phyloP scores from a whole-genome alignment of 2,113 vertebrate species.

The Triplophysa rosa region DNA sequence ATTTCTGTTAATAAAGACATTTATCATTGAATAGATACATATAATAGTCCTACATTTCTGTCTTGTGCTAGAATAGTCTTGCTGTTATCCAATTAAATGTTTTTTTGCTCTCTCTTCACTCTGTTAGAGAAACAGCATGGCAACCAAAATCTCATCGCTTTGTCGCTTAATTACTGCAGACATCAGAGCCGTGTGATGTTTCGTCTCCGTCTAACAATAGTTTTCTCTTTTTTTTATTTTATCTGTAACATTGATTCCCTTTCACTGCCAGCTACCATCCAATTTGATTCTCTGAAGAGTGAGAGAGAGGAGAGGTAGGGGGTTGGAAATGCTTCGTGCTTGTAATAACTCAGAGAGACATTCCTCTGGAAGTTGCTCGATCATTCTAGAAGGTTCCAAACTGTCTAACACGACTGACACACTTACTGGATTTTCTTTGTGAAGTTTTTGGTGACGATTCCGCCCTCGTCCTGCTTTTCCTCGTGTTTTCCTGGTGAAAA shows the following conservation, averaged over 20 bases:
- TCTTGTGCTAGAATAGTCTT: background rate
- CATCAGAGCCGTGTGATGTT: slow-evolving; percentile 43
- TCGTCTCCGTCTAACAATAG: slow-evolving; percentile 64
- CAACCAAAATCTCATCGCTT: background rate
- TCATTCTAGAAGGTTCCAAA: slow-evolving; percentile 9
- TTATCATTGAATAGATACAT: no score
- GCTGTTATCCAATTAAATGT: background rate
- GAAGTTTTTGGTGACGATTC: slow-evolving; percentile 98
- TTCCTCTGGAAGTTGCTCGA: slow-evolving; percentile 8
- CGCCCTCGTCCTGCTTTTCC: slow-evolving; percentile 95
- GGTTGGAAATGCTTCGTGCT: slow-evolving; percentile 7
- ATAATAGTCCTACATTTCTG: background rate
- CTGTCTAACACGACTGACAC: background rate
- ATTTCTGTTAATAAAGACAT: background rate
- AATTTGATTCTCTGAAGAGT: slow-evolving; percentile 48
- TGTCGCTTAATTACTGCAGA: slow-evolving; percentile 25
- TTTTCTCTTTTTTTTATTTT: slow-evolving; percentile 54
- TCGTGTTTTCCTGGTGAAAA: slow-evolving; percentile 86
- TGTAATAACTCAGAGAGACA: slow-evolving; percentile 23
- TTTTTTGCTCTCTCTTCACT: background rate
- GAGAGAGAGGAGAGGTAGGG: background rate
- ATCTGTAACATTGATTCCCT: slow-evolving; percentile 71
- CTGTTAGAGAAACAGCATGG: background rate
- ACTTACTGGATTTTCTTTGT: slow-evolving; percentile 99
- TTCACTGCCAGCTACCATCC: slow-evolving; percentile 64